Evolutionary conservation across 53 echinoderm and acorn worm species (phyloP).

Genomic region (Mesocentrotus franciscanus): DNA sequence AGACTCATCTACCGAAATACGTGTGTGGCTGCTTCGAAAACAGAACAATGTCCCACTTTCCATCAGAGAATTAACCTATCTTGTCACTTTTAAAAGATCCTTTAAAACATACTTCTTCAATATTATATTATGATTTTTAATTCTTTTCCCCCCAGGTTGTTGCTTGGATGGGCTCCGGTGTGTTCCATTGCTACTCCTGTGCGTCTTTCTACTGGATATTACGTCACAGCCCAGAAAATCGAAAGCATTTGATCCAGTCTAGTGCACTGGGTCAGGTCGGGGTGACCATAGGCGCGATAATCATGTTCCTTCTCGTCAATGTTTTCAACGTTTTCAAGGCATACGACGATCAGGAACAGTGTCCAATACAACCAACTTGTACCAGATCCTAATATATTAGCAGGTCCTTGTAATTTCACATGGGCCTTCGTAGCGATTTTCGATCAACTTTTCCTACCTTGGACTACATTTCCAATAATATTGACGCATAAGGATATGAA

Average conservation of each 20-base stretch:
- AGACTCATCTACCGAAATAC: neutral
- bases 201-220: conserved; percentile 5
- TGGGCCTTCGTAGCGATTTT: too few species aligned
- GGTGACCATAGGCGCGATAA: neutral
- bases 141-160: neutral
- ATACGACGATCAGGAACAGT: neutral
- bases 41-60: too few species aligned
- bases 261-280: neutral
- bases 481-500: too few species aligned
- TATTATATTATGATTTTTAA: too few species aligned
- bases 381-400: neutral
- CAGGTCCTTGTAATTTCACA: too few species aligned
- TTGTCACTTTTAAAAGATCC: too few species aligned
- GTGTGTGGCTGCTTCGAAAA: too few species aligned
- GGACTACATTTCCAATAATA: too few species aligned
- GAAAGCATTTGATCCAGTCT: neutral
- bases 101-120: too few species aligned
- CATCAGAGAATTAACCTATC: too few species aligned
- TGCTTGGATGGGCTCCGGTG: neutral
- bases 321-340: neutral
- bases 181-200: conserved; percentile 2
- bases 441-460: too few species aligned
- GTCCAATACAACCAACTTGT: neutral
- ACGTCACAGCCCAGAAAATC: neutral
- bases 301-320: conserved; percentile 6